These are phyloP conservation scores for Jordanella pulchra DNA, from an alignment of 2,797 vertebrate species.

Conservation along the genomic window DNA sequence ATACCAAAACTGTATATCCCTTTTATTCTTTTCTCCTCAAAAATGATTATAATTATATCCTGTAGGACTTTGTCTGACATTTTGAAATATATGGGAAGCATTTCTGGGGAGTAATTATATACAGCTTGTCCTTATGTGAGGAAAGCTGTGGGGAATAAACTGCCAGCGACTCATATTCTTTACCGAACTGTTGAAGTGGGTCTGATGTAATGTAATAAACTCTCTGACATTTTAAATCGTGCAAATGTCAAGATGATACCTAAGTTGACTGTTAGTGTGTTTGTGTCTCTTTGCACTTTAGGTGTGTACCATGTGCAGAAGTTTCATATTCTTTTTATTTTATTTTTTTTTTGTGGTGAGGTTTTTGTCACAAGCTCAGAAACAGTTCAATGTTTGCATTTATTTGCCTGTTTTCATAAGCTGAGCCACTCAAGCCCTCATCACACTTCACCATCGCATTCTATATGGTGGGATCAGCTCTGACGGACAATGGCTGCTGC, in stretches of 20 bases:
- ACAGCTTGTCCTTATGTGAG: not conserved
- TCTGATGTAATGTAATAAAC: constrained; percentile 20
- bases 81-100: constrained; percentile 6
- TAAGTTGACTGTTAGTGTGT: not conserved
- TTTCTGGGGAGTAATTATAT: constrained; percentile 7
- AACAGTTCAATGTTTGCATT: not conserved
- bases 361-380: not conserved
- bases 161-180: constrained; percentile 12
- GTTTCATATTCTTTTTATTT: not conserved
- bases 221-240: constrained; percentile 22
- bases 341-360: not conserved
- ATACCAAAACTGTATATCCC: not conserved
- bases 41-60: constrained; percentile 9
- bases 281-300: constrained; percentile 1
- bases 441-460: constrained; percentile 20
- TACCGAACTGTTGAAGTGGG: constrained; percentile 13
- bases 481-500: constrained; percentile 48
- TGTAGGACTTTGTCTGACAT: not conserved
- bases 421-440: constrained; percentile 13
- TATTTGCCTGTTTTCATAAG: constrained; percentile 15
- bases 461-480: constrained; percentile 36
- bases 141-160: constrained; percentile 8
- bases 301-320: not conserved
- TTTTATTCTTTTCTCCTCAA: not conserved
- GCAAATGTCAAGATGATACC: constrained; percentile 13